Evolutionary conservation across 2,113 vertebrate species (phyloP).

Genomic region (Cavia porcellus): DNA sequence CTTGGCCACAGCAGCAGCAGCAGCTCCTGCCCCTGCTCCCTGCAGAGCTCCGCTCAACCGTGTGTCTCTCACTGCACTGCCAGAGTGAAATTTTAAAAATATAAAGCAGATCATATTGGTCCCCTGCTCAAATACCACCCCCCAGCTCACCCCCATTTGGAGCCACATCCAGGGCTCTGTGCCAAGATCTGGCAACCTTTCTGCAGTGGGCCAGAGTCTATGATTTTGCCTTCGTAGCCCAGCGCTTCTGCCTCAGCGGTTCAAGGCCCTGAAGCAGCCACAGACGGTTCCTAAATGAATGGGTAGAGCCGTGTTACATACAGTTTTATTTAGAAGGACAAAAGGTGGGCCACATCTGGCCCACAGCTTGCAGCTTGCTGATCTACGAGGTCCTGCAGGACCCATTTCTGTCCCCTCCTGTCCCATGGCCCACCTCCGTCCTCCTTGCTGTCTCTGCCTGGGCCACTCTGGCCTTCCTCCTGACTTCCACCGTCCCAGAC

Average conservation of each 20-base stretch:
- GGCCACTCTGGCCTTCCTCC: not conserved
- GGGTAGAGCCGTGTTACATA: not conserved
- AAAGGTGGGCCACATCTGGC: not conserved
- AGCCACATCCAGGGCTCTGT: not conserved
- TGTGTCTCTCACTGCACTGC: not conserved
- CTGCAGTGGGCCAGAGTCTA: not conserved
- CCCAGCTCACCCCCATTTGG: not conserved
- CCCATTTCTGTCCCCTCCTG: rapidly evolving
- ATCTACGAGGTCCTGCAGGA: rapidly evolving
- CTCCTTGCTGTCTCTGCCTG: not conserved
- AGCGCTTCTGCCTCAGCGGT: not conserved
- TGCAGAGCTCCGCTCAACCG: not conserved
- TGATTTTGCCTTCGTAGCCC: not conserved
- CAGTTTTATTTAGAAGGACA: not conserved
- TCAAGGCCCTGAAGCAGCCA: not conserved
- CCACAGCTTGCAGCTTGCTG: not conserved
- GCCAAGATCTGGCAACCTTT: not conserved
- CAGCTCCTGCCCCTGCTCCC: not conserved
- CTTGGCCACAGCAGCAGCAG: not conserved
- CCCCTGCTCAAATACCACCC: not conserved
- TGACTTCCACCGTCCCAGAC: not conserved
- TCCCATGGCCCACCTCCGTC: rapidly evolving
- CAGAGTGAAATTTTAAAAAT: not conserved
- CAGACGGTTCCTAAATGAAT: not conserved
- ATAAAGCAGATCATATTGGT: not conserved